Conservation (phyloP, 2,797 vertebrate species). For the Aldrovandia affinis region DNA sequence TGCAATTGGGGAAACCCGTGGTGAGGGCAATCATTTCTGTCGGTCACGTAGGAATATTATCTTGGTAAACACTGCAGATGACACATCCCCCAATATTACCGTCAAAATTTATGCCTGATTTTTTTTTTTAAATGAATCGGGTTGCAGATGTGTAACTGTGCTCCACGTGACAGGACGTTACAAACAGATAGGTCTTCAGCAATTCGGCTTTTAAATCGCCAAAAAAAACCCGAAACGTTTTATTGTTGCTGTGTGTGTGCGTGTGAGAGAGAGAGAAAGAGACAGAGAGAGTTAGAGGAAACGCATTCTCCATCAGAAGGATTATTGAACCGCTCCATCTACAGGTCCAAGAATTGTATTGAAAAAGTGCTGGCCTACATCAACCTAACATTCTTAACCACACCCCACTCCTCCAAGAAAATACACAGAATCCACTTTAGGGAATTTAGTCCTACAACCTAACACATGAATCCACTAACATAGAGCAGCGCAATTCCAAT, state of each 20-base stretch:
- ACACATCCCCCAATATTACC: no score
- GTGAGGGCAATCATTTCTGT: neutral
- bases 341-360: constrained; percentile 29
- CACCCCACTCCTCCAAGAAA: constrained; percentile 55
- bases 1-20: neutral
- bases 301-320: neutral
- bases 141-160: neutral
- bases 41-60: neutral
- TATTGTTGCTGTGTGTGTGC: neutral
- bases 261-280: neutral
- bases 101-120: neutral
- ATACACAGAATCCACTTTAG: constrained; percentile 7
- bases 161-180: neutral
- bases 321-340: constrained; percentile 12
- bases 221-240: neutral
- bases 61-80: neutral
- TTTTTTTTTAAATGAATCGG: no score
- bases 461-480: neutral
- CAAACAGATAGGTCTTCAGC: neutral
- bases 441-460: neutral
- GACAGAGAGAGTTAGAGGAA: neutral
- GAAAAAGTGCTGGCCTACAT: constrained; percentile 69
- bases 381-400: constrained; percentile 63
- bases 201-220: neutral
- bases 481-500: neutral